Percentiles rank a stretch among this genome's conserved stretches.
Evolutionary conservation across 2,888 invertebrate species (phyloP).

Genomic region (Melipona bicolor): DNA sequence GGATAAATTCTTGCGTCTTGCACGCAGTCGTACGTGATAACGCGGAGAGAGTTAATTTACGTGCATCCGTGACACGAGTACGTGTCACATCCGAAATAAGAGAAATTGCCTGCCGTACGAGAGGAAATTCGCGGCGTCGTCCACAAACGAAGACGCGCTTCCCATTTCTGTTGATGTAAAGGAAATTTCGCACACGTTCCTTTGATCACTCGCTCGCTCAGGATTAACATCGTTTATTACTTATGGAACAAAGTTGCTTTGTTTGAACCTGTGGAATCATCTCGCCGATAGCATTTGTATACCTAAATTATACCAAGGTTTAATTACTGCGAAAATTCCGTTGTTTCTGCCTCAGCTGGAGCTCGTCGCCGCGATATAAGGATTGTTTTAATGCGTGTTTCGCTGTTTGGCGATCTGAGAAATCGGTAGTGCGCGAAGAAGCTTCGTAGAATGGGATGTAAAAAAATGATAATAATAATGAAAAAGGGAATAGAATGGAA

Average conservation of each 20-base stretch:
- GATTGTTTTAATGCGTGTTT: too few relatives aligned
- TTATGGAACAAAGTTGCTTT: background rate
- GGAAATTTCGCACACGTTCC: constrained; percentile 16
- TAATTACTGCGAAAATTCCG: background rate
- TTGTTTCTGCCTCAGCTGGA: too few relatives aligned
- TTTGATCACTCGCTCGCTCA: constrained; percentile 20
- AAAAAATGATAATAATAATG: background rate
- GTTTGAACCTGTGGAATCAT: constrained; percentile 9
- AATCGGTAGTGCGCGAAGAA: background rate
- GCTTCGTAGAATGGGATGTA: constrained; percentile 2
- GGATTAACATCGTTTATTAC: constrained; percentile 11
- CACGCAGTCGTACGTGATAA: background rate
- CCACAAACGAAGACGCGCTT: constrained; percentile 3
- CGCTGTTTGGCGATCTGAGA: background rate
- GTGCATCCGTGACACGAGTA: background rate
- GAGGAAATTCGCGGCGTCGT: background rate
- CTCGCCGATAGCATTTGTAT: background rate
- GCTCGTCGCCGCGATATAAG: background rate
- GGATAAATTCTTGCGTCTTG: background rate
- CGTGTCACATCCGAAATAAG: background rate
- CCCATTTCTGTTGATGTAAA: constrained; percentile 10
- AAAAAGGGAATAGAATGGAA: background rate
- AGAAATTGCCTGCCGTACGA: background rate
- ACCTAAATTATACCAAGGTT: background rate
- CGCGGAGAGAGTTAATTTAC: constrained; percentile 5